phyloP scores from a whole-genome alignment of 2,888 invertebrate genomes.

The Arge pagana region DNA sequence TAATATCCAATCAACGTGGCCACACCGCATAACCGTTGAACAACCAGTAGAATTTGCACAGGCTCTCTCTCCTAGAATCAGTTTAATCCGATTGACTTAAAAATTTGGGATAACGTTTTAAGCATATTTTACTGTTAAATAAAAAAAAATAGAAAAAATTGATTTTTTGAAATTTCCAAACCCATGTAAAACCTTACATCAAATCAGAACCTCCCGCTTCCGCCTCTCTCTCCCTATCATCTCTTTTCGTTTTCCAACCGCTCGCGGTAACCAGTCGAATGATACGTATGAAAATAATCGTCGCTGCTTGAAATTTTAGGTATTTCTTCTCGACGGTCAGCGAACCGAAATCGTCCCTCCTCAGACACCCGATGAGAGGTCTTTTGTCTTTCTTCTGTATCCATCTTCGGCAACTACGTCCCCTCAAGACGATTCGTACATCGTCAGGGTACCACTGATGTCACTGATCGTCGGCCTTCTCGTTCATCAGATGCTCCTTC shows the following conservation, averaged over 20 bases:
- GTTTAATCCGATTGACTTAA: too few relatives aligned
- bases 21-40: too few relatives aligned
- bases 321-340: conserved; percentile 67
- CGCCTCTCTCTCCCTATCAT: conserved; percentile 2
- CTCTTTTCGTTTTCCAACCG: not conserved
- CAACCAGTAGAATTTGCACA: too few relatives aligned
- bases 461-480: conserved; percentile 86
- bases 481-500: conserved; percentile 90
- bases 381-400: conserved; percentile 87
- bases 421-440: conserved; percentile 76
- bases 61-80: too few relatives aligned
- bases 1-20: too few relatives aligned
- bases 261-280: not conserved
- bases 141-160: too few relatives aligned
- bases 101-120: too few relatives aligned
- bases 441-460: conserved; percentile 84
- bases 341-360: conserved; percentile 48
- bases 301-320: conserved; percentile 53
- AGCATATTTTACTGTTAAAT: too few relatives aligned
- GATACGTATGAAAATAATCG: not conserved
- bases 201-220: too few relatives aligned
- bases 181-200: too few relatives aligned
- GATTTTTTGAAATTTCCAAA: too few relatives aligned
- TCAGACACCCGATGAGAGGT: conserved; percentile 73
- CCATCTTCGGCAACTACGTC: conserved; percentile 73